Percentiles rank a stretch among this genome's conserved stretches.
phyloP scores from a whole-genome alignment of 1,140 invertebrate genomes.

The Heterodera schachtii region DNA sequence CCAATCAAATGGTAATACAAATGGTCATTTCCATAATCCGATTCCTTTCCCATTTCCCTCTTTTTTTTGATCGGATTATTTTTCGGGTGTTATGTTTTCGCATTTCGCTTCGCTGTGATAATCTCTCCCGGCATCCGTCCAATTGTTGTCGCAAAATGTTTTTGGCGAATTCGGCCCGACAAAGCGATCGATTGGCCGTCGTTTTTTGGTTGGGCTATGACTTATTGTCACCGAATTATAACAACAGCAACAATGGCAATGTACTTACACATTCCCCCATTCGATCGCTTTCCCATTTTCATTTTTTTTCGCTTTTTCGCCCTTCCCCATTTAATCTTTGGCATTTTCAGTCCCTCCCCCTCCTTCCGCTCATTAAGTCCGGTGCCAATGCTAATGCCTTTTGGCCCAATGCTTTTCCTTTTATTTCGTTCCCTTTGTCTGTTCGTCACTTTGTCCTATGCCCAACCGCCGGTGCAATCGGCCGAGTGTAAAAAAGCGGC shows the following conservation, averaged over 20 bases:
- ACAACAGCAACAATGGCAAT: no score
- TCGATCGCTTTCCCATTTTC: not conserved
- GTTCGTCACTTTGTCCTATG: not conserved
- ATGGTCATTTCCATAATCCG: not conserved
- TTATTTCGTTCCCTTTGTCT: not conserved
- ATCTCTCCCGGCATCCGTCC: not conserved
- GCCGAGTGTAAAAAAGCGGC: slow-evolving; percentile 56
- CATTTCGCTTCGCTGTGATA: not conserved
- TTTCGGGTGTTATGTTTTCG: not conserved
- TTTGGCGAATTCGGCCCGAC: not conserved
- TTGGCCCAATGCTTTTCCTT: not conserved
- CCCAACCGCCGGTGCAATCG: slow-evolving; percentile 38
- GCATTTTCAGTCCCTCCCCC: not conserved
- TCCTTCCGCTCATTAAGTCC: not conserved
- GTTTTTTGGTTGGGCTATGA: no score
- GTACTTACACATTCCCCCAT: no score
- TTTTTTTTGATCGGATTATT: not conserved
- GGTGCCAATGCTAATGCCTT: not conserved
- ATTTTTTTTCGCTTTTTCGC: not conserved
- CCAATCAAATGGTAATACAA: not conserved
- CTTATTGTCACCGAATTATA: no score
- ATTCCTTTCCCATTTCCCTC: not conserved
- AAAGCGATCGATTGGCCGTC: not conserved
- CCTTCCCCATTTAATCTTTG: not conserved
- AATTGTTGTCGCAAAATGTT: not conserved